Evolutionary conservation across 2,888 invertebrate genomes (phyloP).

Genomic region (Coelopa pilipes): DNA sequence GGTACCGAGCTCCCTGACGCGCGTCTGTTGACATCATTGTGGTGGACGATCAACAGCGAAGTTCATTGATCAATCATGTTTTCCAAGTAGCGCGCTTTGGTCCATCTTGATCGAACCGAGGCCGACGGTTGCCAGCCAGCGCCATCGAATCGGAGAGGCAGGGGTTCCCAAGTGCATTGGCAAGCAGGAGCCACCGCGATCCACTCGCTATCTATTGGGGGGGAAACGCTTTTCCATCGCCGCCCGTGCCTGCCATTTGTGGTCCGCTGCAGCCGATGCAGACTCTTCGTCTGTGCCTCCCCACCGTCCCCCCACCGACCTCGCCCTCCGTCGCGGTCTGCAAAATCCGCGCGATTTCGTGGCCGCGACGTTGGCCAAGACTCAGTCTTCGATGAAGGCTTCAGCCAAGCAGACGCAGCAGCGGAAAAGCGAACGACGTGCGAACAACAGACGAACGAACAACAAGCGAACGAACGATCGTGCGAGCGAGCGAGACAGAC

Average conservation of each 20-base stretch:
- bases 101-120: background rate
- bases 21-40: slow-evolving; percentile 12
- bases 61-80: slow-evolving; percentile 26
- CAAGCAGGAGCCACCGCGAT: no score
- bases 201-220: no score
- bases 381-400: slow-evolving; percentile 43
- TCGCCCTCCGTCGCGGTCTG: background rate
- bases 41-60: background rate
- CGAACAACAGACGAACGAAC: background rate
- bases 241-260: background rate
- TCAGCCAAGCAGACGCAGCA: slow-evolving; percentile 39
- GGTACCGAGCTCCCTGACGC: background rate
- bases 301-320: background rate
- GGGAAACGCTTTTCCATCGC: background rate
- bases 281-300: background rate
- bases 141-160: background rate
- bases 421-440: background rate
- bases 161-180: slow-evolving; percentile 10
- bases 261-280: slow-evolving; percentile 10
- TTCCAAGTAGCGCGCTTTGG: background rate
- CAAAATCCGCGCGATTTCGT: slow-evolving; percentile 26
- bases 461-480: background rate
- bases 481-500: no score
- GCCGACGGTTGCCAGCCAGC: background rate
- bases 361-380: slow-evolving; percentile 30